Evolutionary conservation across 2,113 vertebrate genomes (phyloP).

Genomic region (Scomber scombrus): DNA sequence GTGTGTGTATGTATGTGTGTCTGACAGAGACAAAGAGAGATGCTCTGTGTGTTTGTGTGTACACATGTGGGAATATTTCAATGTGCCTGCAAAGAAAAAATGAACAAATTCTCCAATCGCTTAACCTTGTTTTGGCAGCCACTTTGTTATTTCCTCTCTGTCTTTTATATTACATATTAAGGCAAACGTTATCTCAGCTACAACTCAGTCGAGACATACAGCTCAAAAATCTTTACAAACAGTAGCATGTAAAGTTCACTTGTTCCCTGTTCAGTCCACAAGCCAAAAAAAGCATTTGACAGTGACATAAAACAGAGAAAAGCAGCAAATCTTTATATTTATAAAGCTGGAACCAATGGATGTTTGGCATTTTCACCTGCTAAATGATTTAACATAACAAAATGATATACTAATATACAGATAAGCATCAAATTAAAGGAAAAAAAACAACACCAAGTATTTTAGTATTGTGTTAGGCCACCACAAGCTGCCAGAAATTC

Average conservation of each 20-base stretch:
- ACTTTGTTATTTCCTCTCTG: slow-evolving; percentile 7
- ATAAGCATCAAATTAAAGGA: too few species aligned
- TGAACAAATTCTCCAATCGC: slow-evolving; percentile 10
- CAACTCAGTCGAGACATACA: slow-evolving; percentile 1
- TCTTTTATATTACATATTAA: slow-evolving; percentile 18
- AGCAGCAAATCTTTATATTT: background rate
- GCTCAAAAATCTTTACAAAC: background rate
- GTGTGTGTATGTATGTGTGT: slow-evolving; percentile 48
- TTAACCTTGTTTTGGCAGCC: slow-evolving; percentile 19
- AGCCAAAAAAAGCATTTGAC: too few species aligned
- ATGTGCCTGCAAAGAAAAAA: slow-evolving; percentile 18
- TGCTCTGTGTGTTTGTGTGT: slow-evolving; percentile 47
- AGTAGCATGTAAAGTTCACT: background rate
- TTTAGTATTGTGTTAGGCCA: too few species aligned
- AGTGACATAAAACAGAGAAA: too few species aligned
- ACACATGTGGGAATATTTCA: slow-evolving; percentile 54
- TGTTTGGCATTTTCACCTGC: too few species aligned
- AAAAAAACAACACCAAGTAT: too few species aligned
- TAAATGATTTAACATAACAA: too few species aligned
- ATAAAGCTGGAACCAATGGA: background rate
- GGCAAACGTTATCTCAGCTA: slow-evolving; percentile 33
- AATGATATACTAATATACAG: too few species aligned
- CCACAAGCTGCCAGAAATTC: too few species aligned
- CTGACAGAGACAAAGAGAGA: slow-evolving; percentile 58
- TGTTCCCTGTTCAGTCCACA: too few species aligned